Percentiles rank a stretch among this genome's conserved stretches.
phyloP scores from a whole-genome alignment of 2,888 invertebrate species.

The Incurvaria masculella region DNA sequence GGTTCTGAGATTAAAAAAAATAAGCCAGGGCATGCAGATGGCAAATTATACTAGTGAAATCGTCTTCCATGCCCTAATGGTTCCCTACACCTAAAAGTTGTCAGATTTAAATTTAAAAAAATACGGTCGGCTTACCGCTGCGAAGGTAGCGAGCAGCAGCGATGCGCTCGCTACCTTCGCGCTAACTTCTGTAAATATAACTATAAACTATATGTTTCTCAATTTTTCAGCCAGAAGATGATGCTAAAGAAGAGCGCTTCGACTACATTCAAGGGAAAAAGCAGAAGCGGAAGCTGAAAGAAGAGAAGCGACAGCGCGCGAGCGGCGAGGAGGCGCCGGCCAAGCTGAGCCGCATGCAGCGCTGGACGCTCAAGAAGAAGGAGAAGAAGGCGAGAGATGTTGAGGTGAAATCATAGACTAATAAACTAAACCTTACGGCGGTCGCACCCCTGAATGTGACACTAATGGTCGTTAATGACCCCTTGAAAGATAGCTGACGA shows the following conservation, averaged over 20 bases:
- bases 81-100: too few species aligned
- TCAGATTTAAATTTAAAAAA: neutral
- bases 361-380: conserved; percentile 46
- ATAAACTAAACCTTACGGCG: neutral
- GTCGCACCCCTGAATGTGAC: too few species aligned
- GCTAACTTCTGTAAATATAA: neutral
- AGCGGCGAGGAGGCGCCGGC: conserved; percentile 15
- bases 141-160: neutral
- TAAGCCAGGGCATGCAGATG: too few species aligned
- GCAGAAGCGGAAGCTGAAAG: conserved; percentile 27
- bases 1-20: too few species aligned
- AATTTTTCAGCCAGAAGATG: conserved; percentile 27
- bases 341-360: conserved; percentile 51
- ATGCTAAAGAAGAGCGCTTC: conserved; percentile 31
- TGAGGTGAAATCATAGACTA: conserved; percentile 22
- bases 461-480: too few species aligned
- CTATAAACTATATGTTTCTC: conserved; percentile 1
- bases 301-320: conserved; percentile 3
- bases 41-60: too few species aligned
- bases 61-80: too few species aligned
- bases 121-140: neutral
- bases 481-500: too few species aligned
- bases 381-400: conserved; percentile 39
- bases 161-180: too few species aligned
- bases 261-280: conserved; percentile 31